These are phyloP conservation scores for Glaucomys volans DNA, from an alignment of 2,113 vertebrate species.

Conservation along the genomic window DNA sequence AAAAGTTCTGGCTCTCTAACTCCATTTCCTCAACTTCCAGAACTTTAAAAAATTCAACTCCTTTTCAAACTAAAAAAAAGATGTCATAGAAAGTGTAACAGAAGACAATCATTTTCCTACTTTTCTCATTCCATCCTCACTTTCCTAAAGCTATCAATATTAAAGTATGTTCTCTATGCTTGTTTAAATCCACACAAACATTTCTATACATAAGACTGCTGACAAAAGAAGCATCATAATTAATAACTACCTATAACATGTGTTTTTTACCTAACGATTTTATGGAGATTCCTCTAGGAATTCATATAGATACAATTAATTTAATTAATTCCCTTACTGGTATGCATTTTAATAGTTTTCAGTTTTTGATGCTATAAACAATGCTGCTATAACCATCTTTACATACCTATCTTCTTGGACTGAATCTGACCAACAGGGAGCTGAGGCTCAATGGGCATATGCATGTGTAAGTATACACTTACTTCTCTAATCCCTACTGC, in stretches of 20 bases:
- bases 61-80: conserved; percentile 26
- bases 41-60: conserved; percentile 46
- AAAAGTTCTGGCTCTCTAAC: conserved; percentile 45
- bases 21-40: background rate
- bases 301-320: conserved; percentile 24
- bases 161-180: conserved; percentile 21
- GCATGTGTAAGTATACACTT: background rate
- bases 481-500: background rate
- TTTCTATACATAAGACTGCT: background rate
- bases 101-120: background rate
- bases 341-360: background rate
- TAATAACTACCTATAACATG: background rate
- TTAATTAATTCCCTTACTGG: conserved; percentile 10
- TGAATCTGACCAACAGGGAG: background rate
- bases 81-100: background rate
- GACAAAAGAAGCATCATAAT: conserved; percentile 23
- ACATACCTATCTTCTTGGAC: background rate
- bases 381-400: background rate
- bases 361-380: background rate
- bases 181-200: conserved; percentile 14
- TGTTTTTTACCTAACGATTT: conserved; percentile 39
- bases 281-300: background rate
- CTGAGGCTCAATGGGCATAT: background rate
- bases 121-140: background rate
- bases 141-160: conserved; percentile 16